Conservation (phyloP, 1,140 invertebrate genomes). For the Metopolophium dirhodum region DNA sequence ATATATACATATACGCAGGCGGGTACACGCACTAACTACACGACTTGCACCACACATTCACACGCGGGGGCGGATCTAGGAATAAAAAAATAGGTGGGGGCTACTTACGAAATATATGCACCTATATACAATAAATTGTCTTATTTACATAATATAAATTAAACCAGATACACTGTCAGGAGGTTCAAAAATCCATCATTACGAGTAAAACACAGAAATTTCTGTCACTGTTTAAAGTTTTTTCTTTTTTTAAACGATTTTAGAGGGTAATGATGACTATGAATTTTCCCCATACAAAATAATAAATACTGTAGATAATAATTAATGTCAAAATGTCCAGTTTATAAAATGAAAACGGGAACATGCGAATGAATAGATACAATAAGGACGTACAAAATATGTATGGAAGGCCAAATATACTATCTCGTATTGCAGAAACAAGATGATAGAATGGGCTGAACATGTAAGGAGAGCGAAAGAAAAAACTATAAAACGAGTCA, state of each 20-base stretch:
- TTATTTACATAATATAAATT: not conserved
- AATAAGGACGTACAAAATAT: no score
- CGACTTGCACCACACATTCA: not conserved
- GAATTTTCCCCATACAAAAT: not conserved
- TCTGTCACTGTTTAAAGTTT: not conserved
- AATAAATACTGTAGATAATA: not conserved
- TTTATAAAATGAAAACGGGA: no score
- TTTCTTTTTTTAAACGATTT: not conserved
- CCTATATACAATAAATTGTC: not conserved
- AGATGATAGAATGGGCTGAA: no score
- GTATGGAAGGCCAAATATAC: no score
- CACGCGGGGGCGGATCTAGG: not conserved
- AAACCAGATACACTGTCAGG: not conserved
- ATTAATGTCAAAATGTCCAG: no score
- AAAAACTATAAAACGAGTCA: no score
- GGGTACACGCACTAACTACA: not conserved
- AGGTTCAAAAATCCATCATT: not conserved
- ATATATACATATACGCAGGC: not conserved
- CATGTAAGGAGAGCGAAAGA: no score
- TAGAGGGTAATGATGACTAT: not conserved
- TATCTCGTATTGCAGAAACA: no score
- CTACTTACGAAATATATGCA: not conserved
- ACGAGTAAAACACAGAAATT: not conserved
- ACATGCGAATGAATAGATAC: no score
- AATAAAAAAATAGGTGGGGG: not conserved